These are phyloP conservation scores for Philonicus albiceps DNA, from an alignment of 2,888 invertebrate genomes.

Conservation along the genomic window DNA sequence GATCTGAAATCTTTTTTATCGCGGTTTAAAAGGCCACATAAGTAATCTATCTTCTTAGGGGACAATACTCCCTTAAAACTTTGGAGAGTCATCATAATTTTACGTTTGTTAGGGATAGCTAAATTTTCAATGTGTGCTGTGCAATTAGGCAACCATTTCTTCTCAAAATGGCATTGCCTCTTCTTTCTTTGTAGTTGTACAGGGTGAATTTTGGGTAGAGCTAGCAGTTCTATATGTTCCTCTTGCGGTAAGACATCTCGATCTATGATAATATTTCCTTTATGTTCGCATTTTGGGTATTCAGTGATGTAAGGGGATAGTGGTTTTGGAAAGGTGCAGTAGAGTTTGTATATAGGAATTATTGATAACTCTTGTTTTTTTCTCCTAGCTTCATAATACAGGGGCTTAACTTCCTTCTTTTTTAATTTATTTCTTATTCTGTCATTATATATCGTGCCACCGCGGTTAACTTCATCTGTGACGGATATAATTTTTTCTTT, in stretches of 20 bases:
- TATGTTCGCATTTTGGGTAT: conserved; percentile 56
- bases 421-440: conserved; percentile 48
- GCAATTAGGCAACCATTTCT: conserved; percentile 55
- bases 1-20: conserved; percentile 52
- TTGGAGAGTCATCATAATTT: conserved; percentile 54
- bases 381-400: conserved; percentile 52
- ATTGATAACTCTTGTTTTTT: conserved; percentile 48
- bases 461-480: conserved; percentile 56
- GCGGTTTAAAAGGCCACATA: conserved; percentile 53
- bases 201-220: conserved; percentile 55
- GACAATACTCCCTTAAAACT: conserved; percentile 52
- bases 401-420: conserved; percentile 53
- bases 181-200: neutral
- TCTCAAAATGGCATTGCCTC: conserved; percentile 52
- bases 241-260: conserved; percentile 58
- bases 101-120: conserved; percentile 54
- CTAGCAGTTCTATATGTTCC: conserved; percentile 58
- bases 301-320: conserved; percentile 30
- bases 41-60: conserved; percentile 52
- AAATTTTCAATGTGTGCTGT: conserved; percentile 58
- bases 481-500: conserved; percentile 47
- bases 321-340: conserved; percentile 53
- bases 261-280: conserved; percentile 58
- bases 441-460: conserved; percentile 53
- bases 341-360: conserved; percentile 53